A percentile compares a stretch with the other conserved stretches of the same genome.
These are phyloP conservation scores for Siniperca knerii DNA, from an alignment of 2,113 vertebrate genomes.

Conservation along the genomic window DNA sequence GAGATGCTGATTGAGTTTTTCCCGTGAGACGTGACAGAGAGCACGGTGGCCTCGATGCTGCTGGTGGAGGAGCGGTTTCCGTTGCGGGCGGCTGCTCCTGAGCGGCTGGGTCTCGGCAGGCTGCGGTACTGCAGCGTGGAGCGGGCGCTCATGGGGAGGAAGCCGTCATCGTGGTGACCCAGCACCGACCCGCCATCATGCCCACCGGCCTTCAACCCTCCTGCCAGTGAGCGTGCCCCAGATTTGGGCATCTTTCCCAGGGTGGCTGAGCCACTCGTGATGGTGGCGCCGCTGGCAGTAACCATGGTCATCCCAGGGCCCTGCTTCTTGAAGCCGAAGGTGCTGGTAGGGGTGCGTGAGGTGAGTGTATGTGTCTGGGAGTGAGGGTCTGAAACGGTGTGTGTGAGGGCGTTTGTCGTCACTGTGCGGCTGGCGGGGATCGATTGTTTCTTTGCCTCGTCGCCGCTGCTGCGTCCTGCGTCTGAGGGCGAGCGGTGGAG, in stretches of 20 bases:
- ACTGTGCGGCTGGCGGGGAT: conserved; percentile 73
- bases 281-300: conserved; percentile 93
- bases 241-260: conserved; percentile 98
- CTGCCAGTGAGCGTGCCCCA: conserved; percentile 81
- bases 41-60: conserved; percentile 93
- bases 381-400: conserved; percentile 66
- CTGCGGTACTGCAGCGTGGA: conserved; percentile 98
- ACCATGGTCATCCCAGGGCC: conserved; percentile 90
- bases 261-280: conserved; percentile 96
- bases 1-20: conserved; percentile 80
- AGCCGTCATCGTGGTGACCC: conserved; percentile 93
- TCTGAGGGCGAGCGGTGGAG: conserved; percentile 96
- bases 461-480: conserved; percentile 93
- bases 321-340: conserved; percentile 98
- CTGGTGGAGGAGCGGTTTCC: conserved; percentile 97
- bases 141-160: conserved; percentile 90
- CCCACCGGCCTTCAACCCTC: conserved; percentile 82
- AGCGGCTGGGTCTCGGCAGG: conserved; percentile 94
- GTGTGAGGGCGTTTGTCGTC: conserved; percentile 54
- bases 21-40: conserved; percentile 82
- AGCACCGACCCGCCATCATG: conserved; percentile 80
- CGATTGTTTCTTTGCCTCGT: conserved; percentile 89
- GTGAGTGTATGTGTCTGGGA: conserved; percentile 61
- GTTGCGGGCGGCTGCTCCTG: conserved; percentile 85
- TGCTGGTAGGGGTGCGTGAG: conserved; percentile 88